Percentiles rank a stretch among this genome's conserved stretches.
phyloP scores from a whole-genome alignment of 2,888 invertebrate genomes.

The Phyllotreta cruciferae region DNA sequence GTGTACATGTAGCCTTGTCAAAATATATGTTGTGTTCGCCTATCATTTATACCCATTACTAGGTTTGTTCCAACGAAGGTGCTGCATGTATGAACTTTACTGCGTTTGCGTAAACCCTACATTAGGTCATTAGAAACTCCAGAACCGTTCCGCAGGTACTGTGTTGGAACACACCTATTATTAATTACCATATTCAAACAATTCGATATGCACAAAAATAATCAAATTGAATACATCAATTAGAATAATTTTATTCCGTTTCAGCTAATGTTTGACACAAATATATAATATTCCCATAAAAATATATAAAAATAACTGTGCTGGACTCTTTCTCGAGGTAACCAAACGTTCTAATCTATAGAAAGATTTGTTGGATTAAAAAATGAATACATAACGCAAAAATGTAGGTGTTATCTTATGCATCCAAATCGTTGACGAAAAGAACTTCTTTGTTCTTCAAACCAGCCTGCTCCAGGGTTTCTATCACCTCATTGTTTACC shows the following conservation, averaged over 20 bases:
- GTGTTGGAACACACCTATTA: not conserved
- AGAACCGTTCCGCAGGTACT: too few species aligned
- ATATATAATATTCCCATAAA: slow-evolving; percentile 11
- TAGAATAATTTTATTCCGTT: slow-evolving; percentile 1
- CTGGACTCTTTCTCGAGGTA: slow-evolving; percentile 13
- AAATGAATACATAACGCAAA: not conserved
- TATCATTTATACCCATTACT: too few species aligned
- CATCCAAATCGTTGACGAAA: slow-evolving; percentile 94
- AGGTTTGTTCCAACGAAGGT: too few species aligned
- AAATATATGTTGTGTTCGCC: too few species aligned
- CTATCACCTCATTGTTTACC: slow-evolving; percentile 57
- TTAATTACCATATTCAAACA: not conserved
- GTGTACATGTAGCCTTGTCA: too few species aligned
- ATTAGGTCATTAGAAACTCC: too few species aligned
- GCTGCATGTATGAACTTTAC: too few species aligned
- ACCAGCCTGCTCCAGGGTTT: slow-evolving; percentile 77
- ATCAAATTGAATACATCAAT: not conserved
- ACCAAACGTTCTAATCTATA: slow-evolving; percentile 12
- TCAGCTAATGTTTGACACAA: slow-evolving; percentile 14
- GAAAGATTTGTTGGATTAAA: slow-evolving; percentile 13
- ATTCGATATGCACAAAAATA: not conserved
- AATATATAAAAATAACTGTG: slow-evolving; percentile 10
- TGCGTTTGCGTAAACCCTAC: too few species aligned
- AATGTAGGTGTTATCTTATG: slow-evolving; percentile 58
- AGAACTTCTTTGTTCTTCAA: slow-evolving; percentile 89